A percentile compares a stretch with the other conserved stretches of the same genome.
Conservation (phyloP, 2,113 vertebrate genomes). For the Psilopsiagon aurifrons region DNA sequence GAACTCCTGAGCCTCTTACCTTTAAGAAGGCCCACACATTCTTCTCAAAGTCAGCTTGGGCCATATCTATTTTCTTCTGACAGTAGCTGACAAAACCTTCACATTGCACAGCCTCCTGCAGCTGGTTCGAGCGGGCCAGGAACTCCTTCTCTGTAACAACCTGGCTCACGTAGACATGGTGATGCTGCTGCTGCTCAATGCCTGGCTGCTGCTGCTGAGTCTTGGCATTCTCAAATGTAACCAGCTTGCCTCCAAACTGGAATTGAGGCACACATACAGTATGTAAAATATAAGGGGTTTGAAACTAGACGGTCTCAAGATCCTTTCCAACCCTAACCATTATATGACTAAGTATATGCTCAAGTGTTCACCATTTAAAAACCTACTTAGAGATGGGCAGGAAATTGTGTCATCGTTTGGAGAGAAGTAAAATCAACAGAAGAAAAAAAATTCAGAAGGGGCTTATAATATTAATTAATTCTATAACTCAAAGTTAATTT, state of each 20-base stretch:
- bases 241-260: conserved; percentile 95
- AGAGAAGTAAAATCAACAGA: neutral
- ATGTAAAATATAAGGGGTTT: neutral
- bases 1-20: conserved; percentile 68
- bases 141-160: conserved; percentile 92
- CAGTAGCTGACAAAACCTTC: conserved; percentile 87
- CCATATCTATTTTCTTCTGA: conserved; percentile 84
- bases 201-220: conserved; percentile 76
- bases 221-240: conserved; percentile 84
- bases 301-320: neutral
- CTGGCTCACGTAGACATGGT: conserved; percentile 87
- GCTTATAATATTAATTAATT: neutral
- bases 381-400: neutral
- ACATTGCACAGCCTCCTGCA: conserved; percentile 85
- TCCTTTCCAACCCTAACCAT: neutral
- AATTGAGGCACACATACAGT: neutral
- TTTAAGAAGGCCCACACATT: conserved; percentile 94
- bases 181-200: conserved; percentile 68
- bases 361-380: neutral
- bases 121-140: conserved; percentile 82
- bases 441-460: neutral
- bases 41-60: conserved; percentile 88
- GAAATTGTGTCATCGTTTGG: neutral
- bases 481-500: neutral
- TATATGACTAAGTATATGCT: neutral